Base-by-base conservation (phyloP, 2,888 invertebrate species). In the Apantesis nais region DNA sequence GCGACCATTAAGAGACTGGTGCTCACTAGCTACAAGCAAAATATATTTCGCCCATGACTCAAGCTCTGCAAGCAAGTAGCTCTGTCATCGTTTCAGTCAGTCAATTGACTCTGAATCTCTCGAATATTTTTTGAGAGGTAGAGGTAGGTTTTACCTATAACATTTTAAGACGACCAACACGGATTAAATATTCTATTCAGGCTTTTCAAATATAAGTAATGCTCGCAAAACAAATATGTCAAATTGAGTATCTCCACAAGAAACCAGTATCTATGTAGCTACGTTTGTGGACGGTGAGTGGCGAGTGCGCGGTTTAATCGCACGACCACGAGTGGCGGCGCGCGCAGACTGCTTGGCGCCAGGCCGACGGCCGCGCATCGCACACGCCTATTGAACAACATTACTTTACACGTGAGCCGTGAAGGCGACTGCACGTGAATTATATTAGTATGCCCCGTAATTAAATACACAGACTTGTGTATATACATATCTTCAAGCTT, bases 331-430 rank as follows among this genome's bases (percentile, higher is more conserved):
- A 62, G 72, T 22, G 52, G 62, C 34, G 72, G 58, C 66, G 75
- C 72, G 68, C 81, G 78, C 71, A 79, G 77, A 74, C 80, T 4
- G 73, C 74, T 14, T 74, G 77, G 80, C 80, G 82, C 80, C 79
- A 67, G 64, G 67, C 16, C 69, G 48, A 29, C 44, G 62, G 5
- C 37, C 5, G 44, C 67, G 58, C 44, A 58, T 58, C 58, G 58
- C 58, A 55, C 25, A 29, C 58, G 58, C 29, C 16, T 16, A 58
- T 16, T 58, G 14, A 29, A 14, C 25, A 25, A 25, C 25, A 55
- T 55, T 55, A 55, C 29, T 11, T 14, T 25, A 4, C 25, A 14
- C 29, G 58, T 58, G 58, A 29, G 55, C 39, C 9, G 39, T 5
- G 58, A 16, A 25, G 58, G 9, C 29, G 16, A 41, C 62, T 63